phyloP scores from a whole-genome alignment of 2,888 invertebrate species.

The Dastarcus helophoroides region DNA sequence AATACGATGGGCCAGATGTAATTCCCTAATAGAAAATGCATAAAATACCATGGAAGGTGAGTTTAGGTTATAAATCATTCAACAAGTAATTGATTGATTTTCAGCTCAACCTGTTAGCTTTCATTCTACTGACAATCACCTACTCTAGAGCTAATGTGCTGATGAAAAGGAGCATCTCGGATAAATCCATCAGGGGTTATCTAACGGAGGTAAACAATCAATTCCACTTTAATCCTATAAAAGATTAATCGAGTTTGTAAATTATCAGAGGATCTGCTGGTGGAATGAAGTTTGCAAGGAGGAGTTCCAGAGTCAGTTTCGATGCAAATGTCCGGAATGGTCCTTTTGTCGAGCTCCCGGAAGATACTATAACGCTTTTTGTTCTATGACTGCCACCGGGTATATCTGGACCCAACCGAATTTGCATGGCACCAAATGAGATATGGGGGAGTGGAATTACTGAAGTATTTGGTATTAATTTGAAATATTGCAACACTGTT shows the following conservation, averaged over 20 bases:
- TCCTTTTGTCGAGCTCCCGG: constrained; percentile 82
- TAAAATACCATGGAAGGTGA: no score
- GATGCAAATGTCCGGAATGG: constrained; percentile 81
- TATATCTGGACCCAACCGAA: constrained; percentile 82
- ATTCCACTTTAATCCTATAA: background rate
- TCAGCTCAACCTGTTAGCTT: constrained; percentile 8
- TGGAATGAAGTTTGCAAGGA: constrained; percentile 91
- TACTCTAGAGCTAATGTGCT: constrained; percentile 7
- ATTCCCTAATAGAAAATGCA: no score
- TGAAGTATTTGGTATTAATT: background rate
- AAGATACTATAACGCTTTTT: constrained; percentile 80
- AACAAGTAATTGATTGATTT: constrained; percentile 5
- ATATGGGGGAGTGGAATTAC: constrained; percentile 1
- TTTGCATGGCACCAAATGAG: constrained; percentile 21
- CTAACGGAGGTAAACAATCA: constrained; percentile 58
- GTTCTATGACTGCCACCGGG: constrained; percentile 81
- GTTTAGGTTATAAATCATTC: no score
- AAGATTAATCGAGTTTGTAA: constrained; percentile 1
- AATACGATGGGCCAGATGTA: no score
- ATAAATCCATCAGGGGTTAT: constrained; percentile 71
- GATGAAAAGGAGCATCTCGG: constrained; percentile 55
- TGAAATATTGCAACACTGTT: no score
- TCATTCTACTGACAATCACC: constrained; percentile 5
- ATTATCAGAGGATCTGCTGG: constrained; percentile 75
- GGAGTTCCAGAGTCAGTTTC: constrained; percentile 76